phyloP scores from a whole-genome alignment of 2,113 vertebrate species.

The Lasiurus cinereus region DNA sequence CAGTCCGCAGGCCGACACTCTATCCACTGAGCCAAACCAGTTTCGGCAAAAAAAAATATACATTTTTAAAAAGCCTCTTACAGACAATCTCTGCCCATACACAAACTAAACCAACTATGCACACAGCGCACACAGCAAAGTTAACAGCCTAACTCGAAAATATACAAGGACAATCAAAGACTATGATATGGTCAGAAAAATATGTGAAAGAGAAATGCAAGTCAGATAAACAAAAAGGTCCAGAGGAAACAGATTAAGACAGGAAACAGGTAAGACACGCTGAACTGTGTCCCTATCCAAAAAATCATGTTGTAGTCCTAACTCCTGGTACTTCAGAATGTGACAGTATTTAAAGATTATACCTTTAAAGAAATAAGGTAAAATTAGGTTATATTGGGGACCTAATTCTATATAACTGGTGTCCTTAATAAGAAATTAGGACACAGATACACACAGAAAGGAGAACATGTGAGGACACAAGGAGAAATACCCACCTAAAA shows the following conservation, averaged over 20 bases:
- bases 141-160: not conserved
- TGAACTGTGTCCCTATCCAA: not conserved
- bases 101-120: not conserved
- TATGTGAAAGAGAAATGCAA: not conserved
- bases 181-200: not conserved
- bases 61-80: too few species aligned
- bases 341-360: not conserved
- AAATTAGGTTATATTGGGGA: not conserved
- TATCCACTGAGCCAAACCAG: too few species aligned
- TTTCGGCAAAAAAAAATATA: too few species aligned
- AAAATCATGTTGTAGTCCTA: not conserved
- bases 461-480: not conserved
- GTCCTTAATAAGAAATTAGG: not conserved
- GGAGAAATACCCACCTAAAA: not conserved
- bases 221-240: not conserved
- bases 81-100: not conserved
- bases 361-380: not conserved
- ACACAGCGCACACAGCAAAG: too few species aligned
- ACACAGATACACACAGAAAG: not conserved
- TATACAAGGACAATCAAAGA: not conserved
- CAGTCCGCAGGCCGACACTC: too few species aligned
- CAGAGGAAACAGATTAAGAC: not conserved
- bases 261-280: too few species aligned
- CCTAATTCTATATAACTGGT: not conserved
- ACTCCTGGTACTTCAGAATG: not conserved